Percentiles rank a stretch among this genome's conserved stretches.
Conservation (phyloP, 2,888 invertebrate genomes). For the Cheilosia soror region DNA sequence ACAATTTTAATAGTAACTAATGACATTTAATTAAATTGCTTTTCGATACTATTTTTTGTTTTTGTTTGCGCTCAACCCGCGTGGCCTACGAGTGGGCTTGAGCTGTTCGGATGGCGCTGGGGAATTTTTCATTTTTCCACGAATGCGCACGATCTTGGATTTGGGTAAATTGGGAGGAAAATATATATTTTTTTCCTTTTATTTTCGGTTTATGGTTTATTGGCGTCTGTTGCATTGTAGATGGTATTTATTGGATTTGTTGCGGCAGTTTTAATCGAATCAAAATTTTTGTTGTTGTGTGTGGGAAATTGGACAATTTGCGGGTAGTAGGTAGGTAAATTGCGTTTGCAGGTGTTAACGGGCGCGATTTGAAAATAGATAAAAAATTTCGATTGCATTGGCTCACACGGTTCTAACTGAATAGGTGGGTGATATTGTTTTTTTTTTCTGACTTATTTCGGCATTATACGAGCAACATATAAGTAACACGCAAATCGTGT, state of each 20-base stretch:
- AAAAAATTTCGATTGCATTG: slow-evolving; percentile 41
- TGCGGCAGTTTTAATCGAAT: slow-evolving; percentile 57
- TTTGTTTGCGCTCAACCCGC: slow-evolving; percentile 20
- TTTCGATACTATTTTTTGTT: slow-evolving; percentile 50
- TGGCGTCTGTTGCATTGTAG: slow-evolving; percentile 34
- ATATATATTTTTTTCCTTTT: slow-evolving; percentile 27
- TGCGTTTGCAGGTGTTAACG: slow-evolving; percentile 61
- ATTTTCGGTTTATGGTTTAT: slow-evolving; percentile 41
- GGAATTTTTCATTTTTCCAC: slow-evolving; percentile 53
- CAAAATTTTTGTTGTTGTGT: slow-evolving; percentile 34
- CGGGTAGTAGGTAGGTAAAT: slow-evolving; percentile 49
- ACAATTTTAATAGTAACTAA: slow-evolving; percentile 74
- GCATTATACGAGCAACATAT: no score
- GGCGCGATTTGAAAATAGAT: slow-evolving; percentile 16
- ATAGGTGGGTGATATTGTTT: background rate
- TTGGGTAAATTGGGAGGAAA: slow-evolving; percentile 65
- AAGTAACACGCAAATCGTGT: no score
- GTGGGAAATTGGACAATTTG: slow-evolving; percentile 66
- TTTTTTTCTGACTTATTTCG: background rate
- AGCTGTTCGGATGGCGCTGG: slow-evolving; percentile 10
- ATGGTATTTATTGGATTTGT: slow-evolving; percentile 66
- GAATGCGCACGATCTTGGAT: slow-evolving; percentile 67
- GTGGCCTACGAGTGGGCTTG: background rate
- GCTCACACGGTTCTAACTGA: slow-evolving; percentile 25
- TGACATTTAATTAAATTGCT: slow-evolving; percentile 75